Evolutionary conservation across 2,888 invertebrate genomes (phyloP).

Genomic region (Zonitis immaculata): DNA sequence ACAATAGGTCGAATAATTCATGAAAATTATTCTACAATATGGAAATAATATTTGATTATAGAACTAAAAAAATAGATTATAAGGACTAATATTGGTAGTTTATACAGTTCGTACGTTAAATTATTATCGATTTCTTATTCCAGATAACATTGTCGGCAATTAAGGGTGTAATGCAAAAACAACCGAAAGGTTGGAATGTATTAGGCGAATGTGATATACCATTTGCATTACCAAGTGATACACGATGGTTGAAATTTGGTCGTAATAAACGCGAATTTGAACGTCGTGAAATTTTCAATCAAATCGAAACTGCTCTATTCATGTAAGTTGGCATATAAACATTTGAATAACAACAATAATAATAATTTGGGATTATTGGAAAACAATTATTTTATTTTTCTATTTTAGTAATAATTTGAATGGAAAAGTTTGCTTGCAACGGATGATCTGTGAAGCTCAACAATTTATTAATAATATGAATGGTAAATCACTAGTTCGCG

Average conservation of each 20-base stretch:
- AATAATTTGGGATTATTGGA: too few species aligned
- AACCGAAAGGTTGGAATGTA: conserved; percentile 57
- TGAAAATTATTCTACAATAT: background rate
- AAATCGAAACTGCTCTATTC: conserved; percentile 23
- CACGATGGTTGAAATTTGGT: conserved; percentile 43
- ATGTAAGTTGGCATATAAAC: conserved; percentile 16
- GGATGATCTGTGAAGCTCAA: conserved; percentile 65
- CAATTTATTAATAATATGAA: conserved; percentile 54
- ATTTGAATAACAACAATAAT: background rate
- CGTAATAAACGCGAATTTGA: conserved; percentile 50
- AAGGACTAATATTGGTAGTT: too few species aligned
- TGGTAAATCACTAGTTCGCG: conserved; percentile 62
- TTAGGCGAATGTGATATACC: conserved; percentile 57
- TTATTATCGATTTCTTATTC: too few species aligned
- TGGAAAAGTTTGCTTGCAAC: conserved; percentile 59
- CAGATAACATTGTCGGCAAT: conserved; percentile 57
- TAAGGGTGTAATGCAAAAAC: conserved; percentile 55
- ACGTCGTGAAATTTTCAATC: conserved; percentile 50
- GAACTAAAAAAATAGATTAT: too few species aligned
- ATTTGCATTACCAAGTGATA: conserved; percentile 51
- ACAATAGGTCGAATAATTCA: background rate
- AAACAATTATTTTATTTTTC: too few species aligned
- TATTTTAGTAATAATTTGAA: conserved; percentile 56
- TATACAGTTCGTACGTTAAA: too few species aligned
- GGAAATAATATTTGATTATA: too few species aligned